Percentiles rank a stretch among this genome's conserved stretches.
Conservation (phyloP, 2,797 vertebrate genomes). For the Craterocephalus amniculus region DNA sequence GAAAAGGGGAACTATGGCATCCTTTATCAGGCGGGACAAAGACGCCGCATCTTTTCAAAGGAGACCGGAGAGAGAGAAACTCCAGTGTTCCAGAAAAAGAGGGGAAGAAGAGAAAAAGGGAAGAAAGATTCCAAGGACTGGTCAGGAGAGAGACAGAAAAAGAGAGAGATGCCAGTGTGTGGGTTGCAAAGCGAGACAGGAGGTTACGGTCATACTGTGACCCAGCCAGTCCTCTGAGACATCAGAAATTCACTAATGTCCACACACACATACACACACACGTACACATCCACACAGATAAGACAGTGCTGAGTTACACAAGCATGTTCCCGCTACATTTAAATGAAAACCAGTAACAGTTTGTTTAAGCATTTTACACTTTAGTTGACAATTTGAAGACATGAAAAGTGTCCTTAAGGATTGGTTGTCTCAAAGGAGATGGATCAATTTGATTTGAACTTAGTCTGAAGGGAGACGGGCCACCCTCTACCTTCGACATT, state of each 20-base stretch:
- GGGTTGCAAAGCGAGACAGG: constrained; percentile 78
- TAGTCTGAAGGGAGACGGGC: constrained; percentile 38
- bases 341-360: constrained; percentile 31
- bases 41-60: constrained; percentile 86
- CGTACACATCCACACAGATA: constrained; percentile 39
- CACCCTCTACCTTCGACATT: constrained; percentile 68
- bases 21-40: constrained; percentile 85
- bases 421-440: constrained; percentile 11
- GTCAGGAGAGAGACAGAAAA: constrained; percentile 74
- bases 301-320: constrained; percentile 35
- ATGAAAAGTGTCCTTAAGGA: constrained; percentile 10
- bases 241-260: constrained; percentile 69
- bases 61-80: constrained; percentile 78
- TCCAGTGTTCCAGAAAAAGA: constrained; percentile 75
- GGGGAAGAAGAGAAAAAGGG: constrained; percentile 63
- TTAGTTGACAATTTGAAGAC: constrained; percentile 3
- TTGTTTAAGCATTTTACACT: constrained; percentile 28
- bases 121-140: constrained; percentile 76
- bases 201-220: constrained; percentile 73
- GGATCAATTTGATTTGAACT: constrained; percentile 12
- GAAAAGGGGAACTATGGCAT: constrained; percentile 82
- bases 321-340: constrained; percentile 31
- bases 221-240: constrained; percentile 71
- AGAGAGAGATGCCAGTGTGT: constrained; percentile 79
- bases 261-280: constrained; percentile 33